Evolutionary conservation across 2,888 invertebrate genomes (phyloP), one percentile per base, ranked within the genome.

Genomic region (Protophormia terraenovae): DNA sequence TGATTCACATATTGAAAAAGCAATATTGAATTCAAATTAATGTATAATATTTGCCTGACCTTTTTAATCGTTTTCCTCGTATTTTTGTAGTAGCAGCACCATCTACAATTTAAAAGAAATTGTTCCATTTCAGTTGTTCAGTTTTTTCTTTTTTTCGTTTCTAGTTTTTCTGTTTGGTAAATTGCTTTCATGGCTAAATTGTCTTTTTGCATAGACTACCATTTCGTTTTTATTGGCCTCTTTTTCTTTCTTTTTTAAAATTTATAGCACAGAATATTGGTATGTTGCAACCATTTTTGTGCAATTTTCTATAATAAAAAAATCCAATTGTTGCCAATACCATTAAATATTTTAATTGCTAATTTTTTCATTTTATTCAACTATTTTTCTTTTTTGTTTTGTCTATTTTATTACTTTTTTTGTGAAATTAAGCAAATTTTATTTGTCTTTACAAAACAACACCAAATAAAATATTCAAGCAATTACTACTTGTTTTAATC

Each of bases 301-400:
- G 22, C 77, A 60, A 16, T 32, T 58, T 58, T 77, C 66, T 8
- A 58, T 29, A 60, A n/a, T n/a, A n/a, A n/a, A 2, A 60, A 78
- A 80, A 66, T 80, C 14, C 66, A 66, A 66, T 73, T 66, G 55
- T 22, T 66, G 58, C 45, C 58, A 73, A 73, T 58, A 58, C 73
- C 47, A 80, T 72, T 73, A 55, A 80, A 73, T 72, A 80, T 73
- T 73, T 80, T 83, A 80, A 76, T 83, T 83, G 75, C 64, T 71
- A 71, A 79, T 73, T 75, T 83, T 64, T 77, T 45, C 55, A 27
- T 79, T 66, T 79, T 83, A 55, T 78, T 73, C 64, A 50, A 38
- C 47, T 32, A 76, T 71, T 41, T 75, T 62, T 38, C 22, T 66
- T 73, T 71, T 71, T 84, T 66, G 6, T 16, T 58, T 32, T 16